Evolutionary conservation across 2,888 invertebrate genomes (phyloP).

Genomic region (Busseola fusca): DNA sequence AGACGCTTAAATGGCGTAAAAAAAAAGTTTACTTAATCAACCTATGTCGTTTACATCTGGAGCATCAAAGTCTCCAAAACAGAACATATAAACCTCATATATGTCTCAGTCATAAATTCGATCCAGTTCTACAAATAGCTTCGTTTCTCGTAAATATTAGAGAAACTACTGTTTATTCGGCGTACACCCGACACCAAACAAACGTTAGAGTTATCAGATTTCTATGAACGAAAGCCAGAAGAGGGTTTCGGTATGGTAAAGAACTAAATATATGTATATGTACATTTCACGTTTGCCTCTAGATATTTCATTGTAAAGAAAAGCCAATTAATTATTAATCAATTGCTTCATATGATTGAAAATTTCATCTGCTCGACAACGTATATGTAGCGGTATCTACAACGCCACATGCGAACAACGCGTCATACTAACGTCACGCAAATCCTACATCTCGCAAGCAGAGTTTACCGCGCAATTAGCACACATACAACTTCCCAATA

Average conservation of each 20-base stretch:
- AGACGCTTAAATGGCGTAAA: background rate
- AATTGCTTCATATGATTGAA: background rate
- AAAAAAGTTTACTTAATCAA: conserved; percentile 9
- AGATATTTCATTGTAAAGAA: background rate
- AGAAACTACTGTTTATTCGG: conserved; percentile 41
- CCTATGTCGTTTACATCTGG: background rate
- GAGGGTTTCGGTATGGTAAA: conserved; percentile 18
- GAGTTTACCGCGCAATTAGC: too few species aligned
- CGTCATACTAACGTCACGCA: too few species aligned
- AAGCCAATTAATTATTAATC: background rate
- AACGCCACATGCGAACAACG: too few species aligned
- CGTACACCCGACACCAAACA: conserved; percentile 43
- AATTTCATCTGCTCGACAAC: too few species aligned
- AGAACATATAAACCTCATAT: conserved; percentile 15
- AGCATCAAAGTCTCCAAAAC: conserved; percentile 15
- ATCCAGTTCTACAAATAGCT: conserved; percentile 49
- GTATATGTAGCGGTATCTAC: too few species aligned
- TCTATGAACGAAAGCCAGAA: conserved; percentile 27
- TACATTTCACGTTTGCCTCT: background rate
- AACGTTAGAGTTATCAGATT: conserved; percentile 46
- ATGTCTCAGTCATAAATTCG: conserved; percentile 42
- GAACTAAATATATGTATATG: background rate
- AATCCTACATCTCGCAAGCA: too few species aligned
- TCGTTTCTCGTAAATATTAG: conserved; percentile 48
- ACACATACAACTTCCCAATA: too few species aligned